These are phyloP conservation scores for Drosophila rellima DNA, from an alignment of 2,888 invertebrate genomes.

Conservation along the genomic window DNA sequence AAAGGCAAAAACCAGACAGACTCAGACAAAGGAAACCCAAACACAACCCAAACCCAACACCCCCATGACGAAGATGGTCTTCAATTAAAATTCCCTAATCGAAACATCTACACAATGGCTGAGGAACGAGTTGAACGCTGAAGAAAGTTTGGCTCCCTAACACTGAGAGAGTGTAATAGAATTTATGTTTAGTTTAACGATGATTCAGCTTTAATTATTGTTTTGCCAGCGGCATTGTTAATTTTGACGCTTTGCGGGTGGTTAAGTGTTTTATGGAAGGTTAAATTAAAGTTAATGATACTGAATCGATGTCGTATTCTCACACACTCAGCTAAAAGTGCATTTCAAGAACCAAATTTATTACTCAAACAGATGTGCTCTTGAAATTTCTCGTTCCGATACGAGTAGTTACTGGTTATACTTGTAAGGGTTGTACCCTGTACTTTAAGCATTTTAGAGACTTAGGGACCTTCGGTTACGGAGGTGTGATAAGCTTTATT, in stretches of 20 bases:
- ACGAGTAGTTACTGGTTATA: neutral
- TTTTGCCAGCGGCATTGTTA: constrained; percentile 25
- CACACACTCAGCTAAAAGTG: neutral
- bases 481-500: neutral
- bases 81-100: constrained; percentile 47
- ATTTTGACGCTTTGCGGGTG: constrained; percentile 25
- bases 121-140: constrained; percentile 4
- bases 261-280: constrained; percentile 57
- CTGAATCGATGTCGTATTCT: constrained; percentile 8
- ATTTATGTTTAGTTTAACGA: constrained; percentile 44
- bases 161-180: constrained; percentile 29
- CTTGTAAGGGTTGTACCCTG: constrained; percentile 1
- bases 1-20: constrained; percentile 39
- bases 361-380: constrained; percentile 5
- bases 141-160: constrained; percentile 4
- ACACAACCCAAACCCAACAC: neutral
- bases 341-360: neutral
- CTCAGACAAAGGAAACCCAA: neutral
- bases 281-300: constrained; percentile 70
- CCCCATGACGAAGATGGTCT: neutral
- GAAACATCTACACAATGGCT: constrained; percentile 28
- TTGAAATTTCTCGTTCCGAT: neutral
- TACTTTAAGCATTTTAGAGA: neutral
- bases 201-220: constrained; percentile 71
- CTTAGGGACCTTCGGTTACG: neutral